phyloP scores from a whole-genome alignment of 2,797 vertebrate genomes.

The Rhinatrema bivittatum region DNA sequence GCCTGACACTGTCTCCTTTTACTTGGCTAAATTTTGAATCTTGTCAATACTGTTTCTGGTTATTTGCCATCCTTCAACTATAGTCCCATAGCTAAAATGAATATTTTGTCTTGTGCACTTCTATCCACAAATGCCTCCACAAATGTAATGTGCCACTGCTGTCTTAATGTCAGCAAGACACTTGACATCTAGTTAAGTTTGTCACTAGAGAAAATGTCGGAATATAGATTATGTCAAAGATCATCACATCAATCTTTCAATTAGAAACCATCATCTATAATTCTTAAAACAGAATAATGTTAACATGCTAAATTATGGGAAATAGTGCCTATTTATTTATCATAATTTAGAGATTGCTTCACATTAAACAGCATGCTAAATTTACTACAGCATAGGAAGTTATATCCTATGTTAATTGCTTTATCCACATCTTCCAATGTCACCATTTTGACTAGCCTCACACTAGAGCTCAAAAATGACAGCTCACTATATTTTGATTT shows the following conservation, averaged over 20 bases:
- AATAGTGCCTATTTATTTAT: conserved; percentile 34
- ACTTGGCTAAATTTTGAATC: too few species aligned
- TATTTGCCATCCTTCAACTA: conserved; percentile 7
- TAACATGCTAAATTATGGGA: conserved; percentile 26
- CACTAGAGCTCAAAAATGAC: neutral
- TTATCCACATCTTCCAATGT: conserved; percentile 14
- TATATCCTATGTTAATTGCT: conserved; percentile 24
- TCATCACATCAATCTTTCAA: conserved; percentile 28
- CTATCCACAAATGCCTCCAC: neutral
- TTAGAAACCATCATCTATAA: conserved; percentile 28
- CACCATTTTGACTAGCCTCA: conserved; percentile 11
- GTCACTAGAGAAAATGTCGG: conserved; percentile 20
- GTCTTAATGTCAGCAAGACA: conserved; percentile 29
- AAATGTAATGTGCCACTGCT: too few species aligned
- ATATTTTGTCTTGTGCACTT: too few species aligned
- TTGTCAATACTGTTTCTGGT: neutral
- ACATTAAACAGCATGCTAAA: conserved; percentile 32
- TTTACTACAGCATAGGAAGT: conserved; percentile 11
- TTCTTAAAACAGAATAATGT: conserved; percentile 21
- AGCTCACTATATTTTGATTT: conserved; percentile 9
- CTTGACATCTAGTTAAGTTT: conserved; percentile 24
- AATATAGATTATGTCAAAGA: conserved; percentile 23
- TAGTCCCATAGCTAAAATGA: neutral
- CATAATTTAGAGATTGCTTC: conserved; percentile 20
- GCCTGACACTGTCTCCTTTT: too few species aligned